Evolutionary conservation across 2,888 invertebrate genomes (phyloP).

Genomic region (Schizotus pectinicornis): DNA sequence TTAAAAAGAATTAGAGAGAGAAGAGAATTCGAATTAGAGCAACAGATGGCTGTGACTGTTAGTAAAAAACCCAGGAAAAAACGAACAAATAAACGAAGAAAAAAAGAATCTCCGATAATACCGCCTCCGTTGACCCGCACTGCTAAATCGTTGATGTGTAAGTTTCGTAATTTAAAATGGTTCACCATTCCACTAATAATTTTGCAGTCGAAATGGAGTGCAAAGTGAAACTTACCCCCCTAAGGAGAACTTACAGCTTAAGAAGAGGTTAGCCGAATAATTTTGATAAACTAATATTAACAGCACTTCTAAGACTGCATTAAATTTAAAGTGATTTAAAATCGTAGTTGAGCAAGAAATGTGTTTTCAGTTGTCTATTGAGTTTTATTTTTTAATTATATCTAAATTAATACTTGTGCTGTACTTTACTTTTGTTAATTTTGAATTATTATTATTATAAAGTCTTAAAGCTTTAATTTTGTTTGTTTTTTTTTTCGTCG

Average conservation of each 20-base stretch:
- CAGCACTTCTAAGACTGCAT: slow-evolving; percentile 27
- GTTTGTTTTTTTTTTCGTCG: not conserved
- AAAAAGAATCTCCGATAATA: slow-evolving; percentile 11
- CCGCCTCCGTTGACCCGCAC: slow-evolving; percentile 2
- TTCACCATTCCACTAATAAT: too few relatives aligned
- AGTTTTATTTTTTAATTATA: not conserved
- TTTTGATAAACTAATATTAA: slow-evolving; percentile 18
- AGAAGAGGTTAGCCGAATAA: slow-evolving; percentile 43
- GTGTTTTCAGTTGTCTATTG: slow-evolving; percentile 1
- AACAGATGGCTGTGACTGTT: slow-evolving; percentile 16
- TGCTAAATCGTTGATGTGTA: slow-evolving; percentile 1
- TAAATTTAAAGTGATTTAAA: not conserved
- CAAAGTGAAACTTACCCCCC: slow-evolving; percentile 34
- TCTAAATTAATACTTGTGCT: not conserved
- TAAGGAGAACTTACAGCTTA: slow-evolving; percentile 45
- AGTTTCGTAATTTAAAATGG: not conserved
- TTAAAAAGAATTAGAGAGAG: slow-evolving; percentile 61
- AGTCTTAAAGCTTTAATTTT: too few relatives aligned
- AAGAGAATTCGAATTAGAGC: slow-evolving; percentile 51
- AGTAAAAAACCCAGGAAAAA: not conserved
- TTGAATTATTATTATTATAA: not conserved
- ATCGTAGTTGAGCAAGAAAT: not conserved
- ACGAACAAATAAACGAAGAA: slow-evolving; percentile 7
- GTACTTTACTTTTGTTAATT: not conserved
- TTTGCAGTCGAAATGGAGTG: not conserved